phyloP scores from a whole-genome alignment of 2,797 vertebrate genomes.

The Dicrostonyx torquatus region DNA sequence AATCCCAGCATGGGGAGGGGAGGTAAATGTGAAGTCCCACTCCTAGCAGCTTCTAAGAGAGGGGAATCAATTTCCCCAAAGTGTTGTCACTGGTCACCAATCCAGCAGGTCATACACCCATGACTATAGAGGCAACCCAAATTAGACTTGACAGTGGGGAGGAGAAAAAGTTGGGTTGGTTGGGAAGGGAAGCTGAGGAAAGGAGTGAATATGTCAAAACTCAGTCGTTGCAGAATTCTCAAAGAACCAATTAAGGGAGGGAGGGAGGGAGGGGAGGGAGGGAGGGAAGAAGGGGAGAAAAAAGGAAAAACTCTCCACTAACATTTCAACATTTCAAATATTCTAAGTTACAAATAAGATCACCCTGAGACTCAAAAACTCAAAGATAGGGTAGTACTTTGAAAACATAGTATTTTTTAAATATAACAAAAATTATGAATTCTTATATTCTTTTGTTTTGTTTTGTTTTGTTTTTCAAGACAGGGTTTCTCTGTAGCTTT shows the following conservation, averaged over 20 bases:
- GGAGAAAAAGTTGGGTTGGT: background rate
- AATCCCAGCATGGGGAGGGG: background rate
- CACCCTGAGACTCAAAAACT: constrained; percentile 18
- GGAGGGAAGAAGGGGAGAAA: too few species aligned
- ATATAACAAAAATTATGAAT: background rate
- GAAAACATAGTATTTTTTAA: constrained; percentile 40
- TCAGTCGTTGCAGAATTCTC: background rate
- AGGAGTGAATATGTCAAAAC: background rate
- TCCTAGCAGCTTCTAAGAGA: background rate
- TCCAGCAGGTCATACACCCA: background rate
- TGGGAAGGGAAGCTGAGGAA: background rate
- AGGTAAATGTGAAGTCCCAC: background rate
- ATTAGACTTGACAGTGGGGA: background rate
- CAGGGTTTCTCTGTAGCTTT: too few species aligned
- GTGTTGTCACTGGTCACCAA: background rate
- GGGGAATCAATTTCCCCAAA: background rate
- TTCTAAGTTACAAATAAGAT: constrained; percentile 25
- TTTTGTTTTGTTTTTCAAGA: too few species aligned
- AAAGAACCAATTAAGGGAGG: background rate
- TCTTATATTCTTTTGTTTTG: constrained; percentile 52
- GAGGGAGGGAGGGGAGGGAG: rapidly evolving
- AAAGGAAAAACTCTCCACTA: background rate
- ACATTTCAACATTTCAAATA: constrained; percentile 24
- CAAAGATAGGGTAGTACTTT: background rate
- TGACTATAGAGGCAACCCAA: background rate